These are phyloP conservation scores for Cyanocitta stelleri DNA, from an alignment of 2,113 vertebrate genomes.

Conservation along the genomic window DNA sequence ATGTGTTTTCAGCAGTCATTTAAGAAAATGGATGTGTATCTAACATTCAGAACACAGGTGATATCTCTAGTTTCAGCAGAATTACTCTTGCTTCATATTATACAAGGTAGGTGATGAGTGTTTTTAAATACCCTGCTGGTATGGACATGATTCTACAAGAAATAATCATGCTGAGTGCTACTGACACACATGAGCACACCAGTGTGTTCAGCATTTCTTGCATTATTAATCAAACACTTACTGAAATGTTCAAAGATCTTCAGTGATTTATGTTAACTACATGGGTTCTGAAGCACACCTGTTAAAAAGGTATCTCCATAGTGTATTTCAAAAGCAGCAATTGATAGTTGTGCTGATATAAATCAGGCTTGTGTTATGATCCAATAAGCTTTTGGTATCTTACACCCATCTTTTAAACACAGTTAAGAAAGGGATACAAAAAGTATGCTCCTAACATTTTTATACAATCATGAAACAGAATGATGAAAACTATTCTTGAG, in stretches of 20 bases:
- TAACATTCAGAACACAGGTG: background rate
- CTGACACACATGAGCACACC: background rate
- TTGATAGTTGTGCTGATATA: background rate
- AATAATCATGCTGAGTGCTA: background rate
- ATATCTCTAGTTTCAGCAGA: background rate
- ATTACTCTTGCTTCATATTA: background rate
- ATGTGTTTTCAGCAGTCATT: background rate
- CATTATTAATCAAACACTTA: background rate
- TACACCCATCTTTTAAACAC: background rate
- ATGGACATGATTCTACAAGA: background rate
- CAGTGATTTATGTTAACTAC: background rate
- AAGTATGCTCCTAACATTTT: background rate
- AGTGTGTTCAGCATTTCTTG: background rate
- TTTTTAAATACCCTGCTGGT: background rate
- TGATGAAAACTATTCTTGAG: background rate
- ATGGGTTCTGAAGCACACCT: background rate
- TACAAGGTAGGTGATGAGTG: background rate
- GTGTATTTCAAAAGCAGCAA: background rate
- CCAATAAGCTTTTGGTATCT: background rate
- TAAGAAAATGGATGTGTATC: background rate
- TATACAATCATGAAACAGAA: background rate
- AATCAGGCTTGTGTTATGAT: background rate
- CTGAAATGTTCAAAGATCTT: background rate
- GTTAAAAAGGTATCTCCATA: background rate
- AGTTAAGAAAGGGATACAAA: background rate